These are phyloP conservation scores for Chrysodeixis includens DNA, from an alignment of 2,888 invertebrate species.

Conservation along the genomic window DNA sequence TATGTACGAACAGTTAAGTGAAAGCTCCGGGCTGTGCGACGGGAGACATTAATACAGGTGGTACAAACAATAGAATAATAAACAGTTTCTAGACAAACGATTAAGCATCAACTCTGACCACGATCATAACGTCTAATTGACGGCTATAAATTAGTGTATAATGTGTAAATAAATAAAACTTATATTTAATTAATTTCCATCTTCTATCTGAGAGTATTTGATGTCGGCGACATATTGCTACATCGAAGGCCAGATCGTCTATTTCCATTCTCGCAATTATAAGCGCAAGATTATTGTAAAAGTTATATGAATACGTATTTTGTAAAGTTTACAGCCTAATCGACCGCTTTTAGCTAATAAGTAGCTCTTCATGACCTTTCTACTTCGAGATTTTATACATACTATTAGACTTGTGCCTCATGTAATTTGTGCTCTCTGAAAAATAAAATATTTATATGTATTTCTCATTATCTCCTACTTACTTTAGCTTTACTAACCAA, in stretches of 20 bases:
- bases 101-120: background rate
- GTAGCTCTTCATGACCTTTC: background rate
- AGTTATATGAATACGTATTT: background rate
- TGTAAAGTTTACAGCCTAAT: background rate
- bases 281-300: background rate
- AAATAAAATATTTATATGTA: too few relatives aligned
- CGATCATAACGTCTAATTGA: background rate
- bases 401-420: too few relatives aligned
- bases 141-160: background rate
- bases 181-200: background rate
- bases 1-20: conserved; percentile 30
- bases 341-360: background rate
- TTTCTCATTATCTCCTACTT: too few relatives aligned
- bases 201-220: background rate
- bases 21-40: conserved; percentile 15
- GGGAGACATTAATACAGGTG: conserved; percentile 21
- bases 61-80: conserved; percentile 29
- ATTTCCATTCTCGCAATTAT: too few relatives aligned
- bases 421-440: too few relatives aligned
- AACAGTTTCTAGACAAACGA: conserved; percentile 8
- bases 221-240: background rate
- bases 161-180: background rate
- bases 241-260: background rate
- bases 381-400: too few relatives aligned
- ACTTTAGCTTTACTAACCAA: too few relatives aligned